These are phyloP conservation scores for Pseudois nayaur DNA, from an alignment of 2,113 vertebrate genomes.

Conservation along the genomic window DNA sequence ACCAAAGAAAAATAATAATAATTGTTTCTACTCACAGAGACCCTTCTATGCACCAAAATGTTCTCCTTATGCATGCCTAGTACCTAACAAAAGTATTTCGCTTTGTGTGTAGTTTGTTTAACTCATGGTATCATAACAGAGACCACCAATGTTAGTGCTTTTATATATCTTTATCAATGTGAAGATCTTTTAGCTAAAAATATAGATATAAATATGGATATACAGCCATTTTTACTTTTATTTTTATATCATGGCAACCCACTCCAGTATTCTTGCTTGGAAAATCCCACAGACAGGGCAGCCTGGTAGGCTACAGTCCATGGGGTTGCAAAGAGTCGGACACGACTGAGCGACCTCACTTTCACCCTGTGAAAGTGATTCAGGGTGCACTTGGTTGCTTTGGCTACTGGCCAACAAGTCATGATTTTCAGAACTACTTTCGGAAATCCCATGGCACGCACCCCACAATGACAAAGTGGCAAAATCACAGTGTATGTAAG, in stretches of 20 bases:
- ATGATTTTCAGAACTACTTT: neutral
- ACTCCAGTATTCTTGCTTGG: too few species aligned
- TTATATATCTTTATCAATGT: neutral
- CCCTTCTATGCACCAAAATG: neutral
- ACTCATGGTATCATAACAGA: neutral
- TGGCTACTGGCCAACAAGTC: neutral
- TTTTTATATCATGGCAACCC: neutral
- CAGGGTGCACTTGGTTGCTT: neutral
- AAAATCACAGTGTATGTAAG: neutral
- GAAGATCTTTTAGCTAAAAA: neutral
- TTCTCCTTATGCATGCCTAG: neutral
- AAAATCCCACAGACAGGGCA: too few species aligned
- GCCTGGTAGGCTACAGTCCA: too few species aligned
- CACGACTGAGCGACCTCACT: too few species aligned
- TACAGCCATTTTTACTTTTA: neutral
- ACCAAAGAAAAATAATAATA: neutral
- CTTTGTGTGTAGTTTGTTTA: neutral
- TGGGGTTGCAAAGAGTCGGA: too few species aligned
- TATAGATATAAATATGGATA: neutral
- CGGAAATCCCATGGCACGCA: neutral
- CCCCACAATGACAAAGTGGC: neutral
- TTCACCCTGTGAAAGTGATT: neutral
- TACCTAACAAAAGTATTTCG: neutral
- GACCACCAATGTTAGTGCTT: neutral
- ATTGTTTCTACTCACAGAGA: conserved; percentile 42